Percentiles rank a stretch among this genome's conserved stretches.
Evolutionary conservation across 2,888 invertebrate species (phyloP).

Genomic region (Plutella xylostella): DNA sequence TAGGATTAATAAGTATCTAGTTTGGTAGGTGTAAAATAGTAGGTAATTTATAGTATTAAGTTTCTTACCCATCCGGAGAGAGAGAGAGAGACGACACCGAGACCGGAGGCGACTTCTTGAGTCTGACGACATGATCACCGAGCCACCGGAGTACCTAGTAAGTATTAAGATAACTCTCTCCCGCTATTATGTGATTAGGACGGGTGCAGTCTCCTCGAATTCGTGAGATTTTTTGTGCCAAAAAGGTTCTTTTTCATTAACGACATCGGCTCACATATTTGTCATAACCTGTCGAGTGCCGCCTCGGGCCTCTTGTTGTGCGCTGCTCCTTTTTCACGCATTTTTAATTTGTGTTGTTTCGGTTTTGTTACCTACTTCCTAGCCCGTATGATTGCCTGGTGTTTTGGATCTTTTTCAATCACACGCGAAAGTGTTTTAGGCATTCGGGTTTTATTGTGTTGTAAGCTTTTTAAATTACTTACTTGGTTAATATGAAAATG

Average conservation of each 20-base stretch:
- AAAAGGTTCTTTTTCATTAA: slow-evolving; percentile 66
- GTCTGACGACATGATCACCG: no score
- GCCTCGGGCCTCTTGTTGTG: slow-evolving; percentile 30
- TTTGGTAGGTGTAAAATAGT: no score
- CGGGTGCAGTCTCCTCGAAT: slow-evolving; percentile 26
- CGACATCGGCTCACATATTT: slow-evolving; percentile 67
- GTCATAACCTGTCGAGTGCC: slow-evolving; percentile 56
- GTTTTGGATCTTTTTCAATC: slow-evolving; percentile 21
- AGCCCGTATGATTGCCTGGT: slow-evolving; percentile 32
- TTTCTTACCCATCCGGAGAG: not conserved
- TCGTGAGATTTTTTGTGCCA: slow-evolving; percentile 32
- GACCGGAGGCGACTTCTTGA: no score
- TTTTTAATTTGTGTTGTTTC: slow-evolving; percentile 62
- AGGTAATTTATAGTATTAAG: no score
- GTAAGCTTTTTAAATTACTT: no score
- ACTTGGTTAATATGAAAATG: no score
- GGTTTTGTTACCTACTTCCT: slow-evolving; percentile 49
- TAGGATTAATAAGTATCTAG: no score
- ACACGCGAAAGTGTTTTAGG: no score
- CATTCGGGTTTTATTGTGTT: no score
- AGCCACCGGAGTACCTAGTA: not conserved
- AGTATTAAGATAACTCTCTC: slow-evolving; percentile 24
- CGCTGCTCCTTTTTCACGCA: slow-evolving; percentile 52
- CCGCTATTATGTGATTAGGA: slow-evolving; percentile 25
- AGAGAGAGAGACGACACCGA: not conserved